phyloP scores from a whole-genome alignment of 2,888 invertebrate species.

The Galerucella nymphaeae region DNA sequence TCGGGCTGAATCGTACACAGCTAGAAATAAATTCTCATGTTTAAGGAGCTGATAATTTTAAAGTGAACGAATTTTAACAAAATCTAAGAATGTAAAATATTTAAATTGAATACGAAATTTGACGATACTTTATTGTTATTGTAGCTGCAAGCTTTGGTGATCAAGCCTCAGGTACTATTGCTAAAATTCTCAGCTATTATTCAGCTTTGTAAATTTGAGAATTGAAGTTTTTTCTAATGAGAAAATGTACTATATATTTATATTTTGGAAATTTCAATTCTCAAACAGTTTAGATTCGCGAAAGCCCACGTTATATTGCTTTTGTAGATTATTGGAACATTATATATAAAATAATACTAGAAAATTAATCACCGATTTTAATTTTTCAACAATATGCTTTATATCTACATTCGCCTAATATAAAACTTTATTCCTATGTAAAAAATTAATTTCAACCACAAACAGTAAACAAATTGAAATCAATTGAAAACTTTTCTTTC shows the following conservation, averaged over 20 bases:
- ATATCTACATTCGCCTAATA: not conserved
- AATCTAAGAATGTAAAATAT: not conserved
- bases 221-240: not conserved
- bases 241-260: no score
- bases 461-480: no score
- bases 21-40: no score
- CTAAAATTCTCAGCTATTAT: not conserved
- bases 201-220: slow-evolving; percentile 4
- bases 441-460: no score
- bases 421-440: not conserved
- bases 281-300: not conserved
- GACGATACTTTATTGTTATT: not conserved
- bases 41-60: no score
- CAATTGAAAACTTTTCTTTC: no score
- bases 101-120: not conserved
- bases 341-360: not conserved
- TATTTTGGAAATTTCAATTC: not conserved
- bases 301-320: not conserved
- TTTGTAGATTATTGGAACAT: not conserved
- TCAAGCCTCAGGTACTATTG: slow-evolving; percentile 4
- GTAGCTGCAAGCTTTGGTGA: slow-evolving; percentile 4
- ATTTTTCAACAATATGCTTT: not conserved
- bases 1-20: no score
- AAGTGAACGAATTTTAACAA: no score
- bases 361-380: not conserved